Base-by-base conservation (phyloP, 1,140 invertebrate species). In the Pseudomyrmex cubaensis region DNA sequence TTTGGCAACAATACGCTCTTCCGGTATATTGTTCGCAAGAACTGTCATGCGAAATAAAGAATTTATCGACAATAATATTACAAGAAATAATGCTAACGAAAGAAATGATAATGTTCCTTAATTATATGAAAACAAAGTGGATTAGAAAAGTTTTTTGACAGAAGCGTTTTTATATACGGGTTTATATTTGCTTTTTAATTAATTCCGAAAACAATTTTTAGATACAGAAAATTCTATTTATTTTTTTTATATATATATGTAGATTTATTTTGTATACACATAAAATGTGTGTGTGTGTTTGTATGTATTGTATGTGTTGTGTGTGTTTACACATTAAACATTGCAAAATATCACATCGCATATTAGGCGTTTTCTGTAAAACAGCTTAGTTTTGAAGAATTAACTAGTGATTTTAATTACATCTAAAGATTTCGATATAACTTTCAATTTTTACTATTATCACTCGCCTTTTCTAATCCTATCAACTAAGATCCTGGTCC, bases 341-440 rank as follows among this genome's bases (percentile, higher is more conserved):
- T 80, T 85, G 84, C 85, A 72, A 78, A 89, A 67, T 84, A 87
- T 88, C 82, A 89, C 77, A 85, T 89, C 83, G 84, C 75, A 63
- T 85, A 73, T 80, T 86, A 87, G 87, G 82, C 76, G 82, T 86
- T 80, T 82, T 84, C 25, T 72, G 66, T 56, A 61, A 35, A 80
- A 80, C n/a, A 78, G 52, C 64, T 15, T 54, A 57, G 1, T 78
- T 72, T 22, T 59, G 48, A 52, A 13, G 10, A 78, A 59, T 57
- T 69, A 78, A 59, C 25, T 50, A 72, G 54, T 20, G 13, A 50
- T 59, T 72, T 72, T 80, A 61, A 72, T 72, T 78, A 59, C 15
- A 13, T 35, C 10, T 72, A 50, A 61, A 48, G 3, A 7, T 57
- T 56, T 61, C 59, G 22, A 57, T 80, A 57, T 70, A 78, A 70